phyloP scores from a whole-genome alignment of 2,797 vertebrate genomes.

The Propithecus deckenii region DNA sequence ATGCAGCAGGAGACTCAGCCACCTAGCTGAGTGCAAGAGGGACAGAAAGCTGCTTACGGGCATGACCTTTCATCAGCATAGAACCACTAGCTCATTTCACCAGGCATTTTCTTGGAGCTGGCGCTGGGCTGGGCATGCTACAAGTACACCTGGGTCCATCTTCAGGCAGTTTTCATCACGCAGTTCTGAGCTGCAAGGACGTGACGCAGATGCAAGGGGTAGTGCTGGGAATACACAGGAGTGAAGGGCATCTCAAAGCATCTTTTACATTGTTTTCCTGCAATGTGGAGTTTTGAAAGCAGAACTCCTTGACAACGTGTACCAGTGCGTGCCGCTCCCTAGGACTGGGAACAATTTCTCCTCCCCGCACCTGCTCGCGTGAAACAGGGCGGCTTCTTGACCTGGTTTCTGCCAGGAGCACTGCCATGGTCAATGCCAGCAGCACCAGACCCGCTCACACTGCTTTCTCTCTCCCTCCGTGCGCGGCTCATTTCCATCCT shows the following conservation, averaged over 20 bases:
- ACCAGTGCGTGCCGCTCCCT: fast-evolving
- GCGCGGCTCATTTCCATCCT: neutral
- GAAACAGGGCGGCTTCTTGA: fast-evolving
- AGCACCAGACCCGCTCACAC: too few species aligned
- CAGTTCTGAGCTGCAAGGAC: neutral
- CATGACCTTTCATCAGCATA: neutral
- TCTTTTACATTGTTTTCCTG: neutral
- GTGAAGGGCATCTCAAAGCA: neutral
- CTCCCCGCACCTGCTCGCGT: fast-evolving
- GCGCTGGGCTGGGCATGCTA: neutral
- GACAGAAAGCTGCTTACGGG: too few species aligned
- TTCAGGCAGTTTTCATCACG: neutral
- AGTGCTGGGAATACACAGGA: too few species aligned
- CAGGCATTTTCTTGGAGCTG: neutral
- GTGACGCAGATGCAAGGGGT: fast-evolving
- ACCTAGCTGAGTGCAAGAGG: fast-evolving
- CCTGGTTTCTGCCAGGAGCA: fast-evolving
- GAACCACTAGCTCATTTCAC: fast-evolving
- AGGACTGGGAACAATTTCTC: fast-evolving
- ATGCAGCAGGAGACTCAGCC: neutral
- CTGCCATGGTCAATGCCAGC: fast-evolving
- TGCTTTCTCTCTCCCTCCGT: fast-evolving
- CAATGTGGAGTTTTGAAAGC: neutral
- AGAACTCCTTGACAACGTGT: neutral
- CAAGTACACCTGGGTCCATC: fast-evolving